A percentile compares a stretch with the other conserved stretches of the same genome.
These are phyloP conservation scores for Bursaphelenchus mucronatus DNA, from an alignment of 1,140 invertebrate species.

Conservation along the genomic window DNA sequence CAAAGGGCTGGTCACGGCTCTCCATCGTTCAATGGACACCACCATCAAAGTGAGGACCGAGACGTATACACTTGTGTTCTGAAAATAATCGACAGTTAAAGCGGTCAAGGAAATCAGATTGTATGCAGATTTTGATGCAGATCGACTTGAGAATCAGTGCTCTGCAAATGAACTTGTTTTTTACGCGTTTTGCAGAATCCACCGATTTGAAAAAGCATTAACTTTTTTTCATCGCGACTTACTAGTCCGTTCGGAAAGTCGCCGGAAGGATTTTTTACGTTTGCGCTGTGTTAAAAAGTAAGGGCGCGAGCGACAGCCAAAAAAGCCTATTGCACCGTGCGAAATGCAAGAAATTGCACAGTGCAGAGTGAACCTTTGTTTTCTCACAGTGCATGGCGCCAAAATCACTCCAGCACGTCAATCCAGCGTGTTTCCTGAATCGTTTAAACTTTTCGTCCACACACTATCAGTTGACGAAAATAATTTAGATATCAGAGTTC, in stretches of 20 bases:
- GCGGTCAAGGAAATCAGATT: neutral
- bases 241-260: neutral
- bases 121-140: neutral
- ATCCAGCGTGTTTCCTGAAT: no score
- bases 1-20: constrained; percentile 49
- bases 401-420: no score
- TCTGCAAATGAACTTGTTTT: neutral
- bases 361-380: neutral
- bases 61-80: constrained; percentile 59
- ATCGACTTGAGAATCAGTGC: constrained; percentile 7
- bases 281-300: no score
- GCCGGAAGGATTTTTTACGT: no score
- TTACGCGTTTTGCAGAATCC: constrained; percentile 15
- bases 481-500: no score
- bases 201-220: no score
- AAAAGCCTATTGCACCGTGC: neutral
- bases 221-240: no score
- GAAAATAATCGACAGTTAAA: constrained; percentile 21
- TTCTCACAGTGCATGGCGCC: neutral
- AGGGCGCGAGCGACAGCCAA: neutral
- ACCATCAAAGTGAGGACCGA: constrained; percentile 50
- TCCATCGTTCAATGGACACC: constrained; percentile 55
- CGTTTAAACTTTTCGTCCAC: no score
- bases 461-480: no score
- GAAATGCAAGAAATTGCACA: neutral